Percentiles rank a stretch among this genome's conserved stretches.
These are phyloP conservation scores for Buphagus erythrorhynchus DNA, from an alignment of 2,797 vertebrate genomes.

Conservation along the genomic window DNA sequence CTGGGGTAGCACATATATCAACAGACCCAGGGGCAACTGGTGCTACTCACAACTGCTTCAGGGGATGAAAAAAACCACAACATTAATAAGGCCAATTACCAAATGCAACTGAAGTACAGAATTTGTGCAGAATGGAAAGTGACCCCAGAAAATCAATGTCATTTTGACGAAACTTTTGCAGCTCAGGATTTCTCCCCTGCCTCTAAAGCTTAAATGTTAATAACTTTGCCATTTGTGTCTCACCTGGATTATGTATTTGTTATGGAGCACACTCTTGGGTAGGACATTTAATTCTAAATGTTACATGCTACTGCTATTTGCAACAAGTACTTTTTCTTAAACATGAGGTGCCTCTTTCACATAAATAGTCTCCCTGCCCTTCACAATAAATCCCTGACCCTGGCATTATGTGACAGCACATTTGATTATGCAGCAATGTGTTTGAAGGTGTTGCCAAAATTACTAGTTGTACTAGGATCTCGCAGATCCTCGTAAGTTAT, in stretches of 20 bases:
- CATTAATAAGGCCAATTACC: not conserved
- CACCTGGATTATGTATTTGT: not conserved
- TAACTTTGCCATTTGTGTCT: not conserved
- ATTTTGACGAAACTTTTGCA: not conserved
- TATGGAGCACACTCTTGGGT: not conserved
- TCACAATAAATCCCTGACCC: not conserved
- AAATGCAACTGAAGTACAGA: not conserved
- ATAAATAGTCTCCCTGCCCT: not conserved
- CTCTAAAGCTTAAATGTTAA: not conserved
- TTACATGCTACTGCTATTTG: not conserved
- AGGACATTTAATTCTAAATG: not conserved
- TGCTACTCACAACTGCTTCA: not conserved
- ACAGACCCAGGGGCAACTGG: not conserved
- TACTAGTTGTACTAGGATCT: not conserved
- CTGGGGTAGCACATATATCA: not conserved
- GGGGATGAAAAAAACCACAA: not conserved
- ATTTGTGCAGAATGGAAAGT: not conserved
- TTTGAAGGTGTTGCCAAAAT: not conserved
- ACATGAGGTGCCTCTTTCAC: not conserved
- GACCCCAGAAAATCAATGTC: not conserved
- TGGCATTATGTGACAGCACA: not conserved
- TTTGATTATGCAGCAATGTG: not conserved
- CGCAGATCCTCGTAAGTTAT: not conserved
- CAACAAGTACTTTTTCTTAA: slow-evolving; percentile 12
- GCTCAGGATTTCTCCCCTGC: not conserved